Evolutionary conservation across 2,113 vertebrate species (phyloP), one percentile per base, ranked within the genome.

Genomic region (Hippoglossus stenolepis): DNA sequence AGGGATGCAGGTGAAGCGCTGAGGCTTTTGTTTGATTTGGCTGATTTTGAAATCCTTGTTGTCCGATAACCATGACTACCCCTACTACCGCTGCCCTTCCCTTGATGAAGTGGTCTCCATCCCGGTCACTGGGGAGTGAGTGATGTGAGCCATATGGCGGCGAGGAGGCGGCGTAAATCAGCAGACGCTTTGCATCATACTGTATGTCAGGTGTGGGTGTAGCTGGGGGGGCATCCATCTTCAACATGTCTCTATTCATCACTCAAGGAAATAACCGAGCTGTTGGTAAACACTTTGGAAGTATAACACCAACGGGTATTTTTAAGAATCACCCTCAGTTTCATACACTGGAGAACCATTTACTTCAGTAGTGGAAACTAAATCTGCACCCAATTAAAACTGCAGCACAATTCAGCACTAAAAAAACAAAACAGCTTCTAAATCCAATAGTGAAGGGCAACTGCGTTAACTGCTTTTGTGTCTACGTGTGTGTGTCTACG

Each of bases 211-310:
- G 54, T 62, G 75, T 68, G 75, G 77, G 76, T 79, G 83, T 68
- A 23, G 84, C 70, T 63, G 54, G 53, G 56, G 35, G 57, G 54
- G 21, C n/a, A 87, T 87, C 77, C 64, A 58, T 89, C 80, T 82
- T 81, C 66, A 67, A 64, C 69, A 77, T 43, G 76, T 80, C 49
- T 65, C 78, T 40, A 89, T 91, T 85, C 84, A 92, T 92, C 89
- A 92, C 73, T 69, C 2, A 14, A 72, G 73, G 81, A 88, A 84
- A 89, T 85, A 68, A 79, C 77, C 77, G 51, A 75, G 79, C 76
- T 67, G 76, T 59, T 87, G 85, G 88, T 87, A 87, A 84, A 87
- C 83, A 85, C 23, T 82, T 79, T 75, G 68, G 81, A 65, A 75
- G 45, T 60, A 43, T n/a, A 85, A 80, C 61, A 59, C 77, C 75